These are phyloP conservation scores for Martes martes DNA, from an alignment of 2,113 vertebrate species.

Conservation along the genomic window DNA sequence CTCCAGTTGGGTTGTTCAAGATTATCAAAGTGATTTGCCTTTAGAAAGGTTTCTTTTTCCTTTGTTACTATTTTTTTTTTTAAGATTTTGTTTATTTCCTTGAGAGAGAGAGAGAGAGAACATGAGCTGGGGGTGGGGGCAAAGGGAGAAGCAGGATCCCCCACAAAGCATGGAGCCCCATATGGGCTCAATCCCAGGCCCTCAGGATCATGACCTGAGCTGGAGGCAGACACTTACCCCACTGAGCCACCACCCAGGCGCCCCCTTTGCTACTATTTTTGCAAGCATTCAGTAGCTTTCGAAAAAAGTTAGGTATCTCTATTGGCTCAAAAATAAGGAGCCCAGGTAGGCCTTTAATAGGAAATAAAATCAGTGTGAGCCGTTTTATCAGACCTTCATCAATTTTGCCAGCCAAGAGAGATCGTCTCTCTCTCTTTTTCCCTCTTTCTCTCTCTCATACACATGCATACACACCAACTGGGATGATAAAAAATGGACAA, in stretches of 20 bases:
- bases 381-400: not conserved
- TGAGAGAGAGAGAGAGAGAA: no score
- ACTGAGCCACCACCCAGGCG: no score
- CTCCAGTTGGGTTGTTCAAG: not conserved
- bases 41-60: constrained; percentile 19
- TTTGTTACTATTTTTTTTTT: not conserved
- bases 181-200: no score
- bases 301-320: not conserved
- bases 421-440: not conserved
- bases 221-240: no score
- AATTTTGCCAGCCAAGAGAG: not conserved
- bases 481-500: not conserved
- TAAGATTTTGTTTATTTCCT: not conserved
- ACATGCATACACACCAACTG: not conserved
- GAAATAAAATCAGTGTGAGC: not conserved
- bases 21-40: not conserved
- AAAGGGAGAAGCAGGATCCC: not conserved
- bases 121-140: not conserved
- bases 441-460: no score
- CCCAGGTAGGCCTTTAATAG: not conserved
- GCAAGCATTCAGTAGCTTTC: not conserved
- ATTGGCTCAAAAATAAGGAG: constrained; percentile 23
- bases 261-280: constrained; percentile 11
- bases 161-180: no score
- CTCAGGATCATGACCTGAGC: no score